These are phyloP conservation scores for Teleogryllus oceanicus DNA, from an alignment of 2,888 invertebrate genomes.

Conservation along the genomic window DNA sequence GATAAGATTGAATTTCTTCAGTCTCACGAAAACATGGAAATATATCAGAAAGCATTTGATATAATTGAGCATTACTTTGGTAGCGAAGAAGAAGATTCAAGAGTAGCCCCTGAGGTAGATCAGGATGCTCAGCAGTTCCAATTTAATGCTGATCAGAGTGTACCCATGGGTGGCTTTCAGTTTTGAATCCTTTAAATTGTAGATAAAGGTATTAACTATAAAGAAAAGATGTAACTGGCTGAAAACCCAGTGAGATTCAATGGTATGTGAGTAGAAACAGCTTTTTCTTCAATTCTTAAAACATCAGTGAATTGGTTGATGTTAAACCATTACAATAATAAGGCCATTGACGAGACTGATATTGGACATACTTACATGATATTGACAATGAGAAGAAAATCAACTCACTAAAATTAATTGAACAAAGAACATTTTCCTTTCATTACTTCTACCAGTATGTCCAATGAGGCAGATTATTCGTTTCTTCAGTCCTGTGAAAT, in stretches of 20 bases:
- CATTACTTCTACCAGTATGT: constrained; percentile 19
- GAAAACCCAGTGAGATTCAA: neutral
- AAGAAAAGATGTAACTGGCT: neutral
- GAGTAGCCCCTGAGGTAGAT: constrained; percentile 74
- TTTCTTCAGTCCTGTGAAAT: neutral
- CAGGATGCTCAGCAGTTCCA: constrained; percentile 69
- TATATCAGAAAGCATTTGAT: constrained; percentile 95
- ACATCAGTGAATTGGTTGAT: constrained; percentile 12
- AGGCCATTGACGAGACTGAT: constrained; percentile 3
- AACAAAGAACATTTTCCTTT: constrained; percentile 23
- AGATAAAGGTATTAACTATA: neutral
- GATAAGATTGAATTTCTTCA: constrained; percentile 98
- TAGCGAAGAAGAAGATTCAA: constrained; percentile 78
- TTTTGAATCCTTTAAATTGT: constrained; percentile 56
- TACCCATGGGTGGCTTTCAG: constrained; percentile 76
- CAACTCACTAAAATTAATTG: constrained; percentile 22
- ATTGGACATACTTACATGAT: neutral
- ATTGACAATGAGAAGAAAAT: neutral
- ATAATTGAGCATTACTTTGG: constrained; percentile 96
- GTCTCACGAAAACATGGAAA: constrained; percentile 93
- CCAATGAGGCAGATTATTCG: no score
- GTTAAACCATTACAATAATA: neutral
- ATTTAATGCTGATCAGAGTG: constrained; percentile 63
- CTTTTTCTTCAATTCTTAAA: neutral
- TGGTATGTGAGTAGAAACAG: neutral